These are phyloP conservation scores for Okamejei kenojei DNA, from an alignment of 2,797 vertebrate genomes.

Conservation along the genomic window DNA sequence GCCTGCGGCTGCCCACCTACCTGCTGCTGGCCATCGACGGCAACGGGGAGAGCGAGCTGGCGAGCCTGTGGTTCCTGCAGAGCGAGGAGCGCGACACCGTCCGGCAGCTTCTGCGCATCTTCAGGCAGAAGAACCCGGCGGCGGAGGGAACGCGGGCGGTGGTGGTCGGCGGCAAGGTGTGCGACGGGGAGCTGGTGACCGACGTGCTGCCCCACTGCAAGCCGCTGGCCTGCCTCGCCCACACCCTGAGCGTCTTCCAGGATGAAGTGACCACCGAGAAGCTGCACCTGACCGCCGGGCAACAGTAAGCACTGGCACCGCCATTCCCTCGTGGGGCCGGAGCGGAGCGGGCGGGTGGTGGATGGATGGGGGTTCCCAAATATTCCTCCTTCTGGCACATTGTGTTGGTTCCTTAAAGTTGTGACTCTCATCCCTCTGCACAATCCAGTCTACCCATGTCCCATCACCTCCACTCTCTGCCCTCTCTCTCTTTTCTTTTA, in stretches of 20 bases:
- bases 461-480: no score
- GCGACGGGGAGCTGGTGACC: not conserved
- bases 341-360: not conserved
- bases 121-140: conserved; percentile 16
- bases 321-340: not conserved
- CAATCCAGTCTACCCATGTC: no score
- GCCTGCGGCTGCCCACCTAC: not conserved
- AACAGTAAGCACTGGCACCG: not conserved
- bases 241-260: not conserved
- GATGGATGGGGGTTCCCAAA: not conserved
- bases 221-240: not conserved
- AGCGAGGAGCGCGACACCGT: not conserved
- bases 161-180: not conserved
- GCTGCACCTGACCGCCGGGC: not conserved
- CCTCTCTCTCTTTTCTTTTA: no score
- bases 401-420: not conserved
- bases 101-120: not conserved
- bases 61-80: not conserved
- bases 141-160: not conserved
- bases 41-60: conserved; percentile 21
- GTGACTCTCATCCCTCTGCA: not conserved
- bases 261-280: not conserved
- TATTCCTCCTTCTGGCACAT: not conserved
- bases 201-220: not conserved
- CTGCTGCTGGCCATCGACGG: not conserved